Percentiles rank a stretch among this genome's conserved stretches.
phyloP scores from a whole-genome alignment of 2,888 invertebrate species.

The Chloroclysta siterata region DNA sequence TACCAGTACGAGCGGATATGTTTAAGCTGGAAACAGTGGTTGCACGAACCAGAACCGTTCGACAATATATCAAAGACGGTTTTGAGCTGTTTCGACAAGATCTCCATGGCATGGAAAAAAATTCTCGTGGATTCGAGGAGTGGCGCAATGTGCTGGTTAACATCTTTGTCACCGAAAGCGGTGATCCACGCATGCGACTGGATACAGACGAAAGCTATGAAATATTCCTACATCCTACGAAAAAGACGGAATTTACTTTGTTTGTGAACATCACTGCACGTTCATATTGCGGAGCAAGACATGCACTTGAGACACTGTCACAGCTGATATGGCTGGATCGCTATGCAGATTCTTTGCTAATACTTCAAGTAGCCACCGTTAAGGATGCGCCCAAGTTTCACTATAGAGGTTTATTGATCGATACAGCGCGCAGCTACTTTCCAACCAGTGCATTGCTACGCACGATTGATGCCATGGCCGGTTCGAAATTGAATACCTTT shows the following conservation, averaged over 20 bases:
- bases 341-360: slow-evolving; percentile 82
- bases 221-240: slow-evolving; percentile 81
- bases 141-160: slow-evolving; percentile 72
- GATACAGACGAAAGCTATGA: slow-evolving; percentile 90
- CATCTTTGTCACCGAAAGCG: slow-evolving; percentile 74
- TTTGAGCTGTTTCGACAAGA: slow-evolving; percentile 78
- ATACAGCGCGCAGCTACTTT: slow-evolving; percentile 94
- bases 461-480: slow-evolving; percentile 93
- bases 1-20: slow-evolving; percentile 84
- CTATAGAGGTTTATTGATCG: slow-evolving; percentile 94
- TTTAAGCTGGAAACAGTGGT: slow-evolving; percentile 72
- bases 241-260: slow-evolving; percentile 68
- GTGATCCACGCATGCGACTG: slow-evolving; percentile 84
- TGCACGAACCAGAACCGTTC: slow-evolving; percentile 60
- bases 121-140: slow-evolving; percentile 57
- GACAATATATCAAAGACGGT: slow-evolving; percentile 69
- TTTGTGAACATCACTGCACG: slow-evolving; percentile 85
- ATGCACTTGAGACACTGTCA: slow-evolving; percentile 90
- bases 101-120: slow-evolving; percentile 69
- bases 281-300: slow-evolving; percentile 90
- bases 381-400: slow-evolving; percentile 90
- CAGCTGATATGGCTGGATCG: slow-evolving; percentile 92
- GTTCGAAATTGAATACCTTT: slow-evolving; percentile 94
- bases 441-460: slow-evolving; percentile 88
- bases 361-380: slow-evolving; percentile 86